phyloP scores from a whole-genome alignment of 2,888 invertebrate species.

The Orthonychiurus folsomi region DNA sequence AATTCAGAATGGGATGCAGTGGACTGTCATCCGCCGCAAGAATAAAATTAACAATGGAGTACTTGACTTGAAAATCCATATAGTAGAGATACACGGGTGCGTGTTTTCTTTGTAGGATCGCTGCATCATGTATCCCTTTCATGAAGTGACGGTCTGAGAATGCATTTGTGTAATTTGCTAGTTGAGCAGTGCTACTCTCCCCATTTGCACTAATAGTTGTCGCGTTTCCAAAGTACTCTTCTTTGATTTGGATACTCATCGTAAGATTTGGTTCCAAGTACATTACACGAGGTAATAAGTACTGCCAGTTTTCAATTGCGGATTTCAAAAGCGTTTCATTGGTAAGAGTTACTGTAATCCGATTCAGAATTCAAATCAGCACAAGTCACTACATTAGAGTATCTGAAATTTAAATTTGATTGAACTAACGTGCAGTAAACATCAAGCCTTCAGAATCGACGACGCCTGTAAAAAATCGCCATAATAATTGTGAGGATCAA shows the following conservation, averaged over 20 bases:
- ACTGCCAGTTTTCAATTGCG: not conserved
- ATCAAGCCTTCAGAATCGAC: slow-evolving; percentile 29
- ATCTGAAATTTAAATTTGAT: too few relatives aligned
- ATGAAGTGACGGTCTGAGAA: slow-evolving; percentile 26
- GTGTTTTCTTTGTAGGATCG: slow-evolving; percentile 16
- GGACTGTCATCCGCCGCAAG: slow-evolving; percentile 21
- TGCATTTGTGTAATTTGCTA: slow-evolving; percentile 17
- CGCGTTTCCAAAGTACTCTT: slow-evolving; percentile 27
- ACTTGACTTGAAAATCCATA: slow-evolving; percentile 23
- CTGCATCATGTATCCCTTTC: slow-evolving; percentile 11
- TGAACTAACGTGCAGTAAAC: slow-evolving; percentile 13
- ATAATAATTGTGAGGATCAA: too few relatives aligned
- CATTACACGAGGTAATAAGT: not conserved
- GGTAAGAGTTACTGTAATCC: not conserved
- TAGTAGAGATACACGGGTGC: slow-evolving; percentile 25
- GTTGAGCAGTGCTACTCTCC: slow-evolving; percentile 17
- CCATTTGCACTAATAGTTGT: slow-evolving; percentile 16
- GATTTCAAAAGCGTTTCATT: not conserved
- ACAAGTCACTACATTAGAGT: too few relatives aligned
- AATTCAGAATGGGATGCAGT: not conserved
- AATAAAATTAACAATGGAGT: slow-evolving; percentile 23
- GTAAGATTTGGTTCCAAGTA: not conserved
- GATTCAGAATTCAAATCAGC: not conserved
- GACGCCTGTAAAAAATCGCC: too few relatives aligned
- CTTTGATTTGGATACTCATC: slow-evolving; percentile 15